phyloP scores from a whole-genome alignment of 2,113 vertebrate species.

The Corydoras maculifer region DNA sequence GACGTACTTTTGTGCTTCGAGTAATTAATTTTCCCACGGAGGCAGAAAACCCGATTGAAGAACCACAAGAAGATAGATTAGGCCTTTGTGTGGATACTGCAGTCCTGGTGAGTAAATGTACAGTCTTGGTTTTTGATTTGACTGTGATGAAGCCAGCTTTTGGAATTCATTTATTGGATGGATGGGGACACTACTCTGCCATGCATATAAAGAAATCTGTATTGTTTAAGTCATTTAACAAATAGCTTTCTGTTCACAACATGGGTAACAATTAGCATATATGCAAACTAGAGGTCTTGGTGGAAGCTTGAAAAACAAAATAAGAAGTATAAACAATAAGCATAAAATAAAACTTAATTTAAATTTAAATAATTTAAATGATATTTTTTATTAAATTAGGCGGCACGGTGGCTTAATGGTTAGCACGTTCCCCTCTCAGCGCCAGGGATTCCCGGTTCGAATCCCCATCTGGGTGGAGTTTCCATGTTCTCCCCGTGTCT shows the following conservation, averaged over 20 bases:
- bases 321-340: too few relatives aligned
- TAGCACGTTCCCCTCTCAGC: too few relatives aligned
- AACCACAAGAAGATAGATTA: slow-evolving; percentile 21
- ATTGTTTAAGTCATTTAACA: slow-evolving; percentile 13
- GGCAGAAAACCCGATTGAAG: slow-evolving; percentile 21
- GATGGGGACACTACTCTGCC: slow-evolving; percentile 1
- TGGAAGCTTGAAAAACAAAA: too few relatives aligned
- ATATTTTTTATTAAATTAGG: too few relatives aligned
- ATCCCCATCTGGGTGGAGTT: too few relatives aligned
- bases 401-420: too few relatives aligned
- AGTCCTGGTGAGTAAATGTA: slow-evolving; percentile 6
- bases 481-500: too few relatives aligned
- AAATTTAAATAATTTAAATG: too few relatives aligned
- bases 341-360: too few relatives aligned
- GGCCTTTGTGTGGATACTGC: slow-evolving; percentile 17
- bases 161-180: slow-evolving; percentile 22
- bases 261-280: neutral
- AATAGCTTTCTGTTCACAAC: slow-evolving; percentile 9
- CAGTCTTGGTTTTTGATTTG: slow-evolving; percentile 14
- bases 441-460: too few relatives aligned
- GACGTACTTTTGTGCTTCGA: slow-evolving; percentile 20
- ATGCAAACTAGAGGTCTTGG: too few relatives aligned
- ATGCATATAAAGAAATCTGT: slow-evolving; percentile 20
- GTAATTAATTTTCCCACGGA: slow-evolving; percentile 35
- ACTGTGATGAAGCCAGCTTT: slow-evolving; percentile 35